Percentiles rank a stretch among this genome's conserved stretches.
Evolutionary conservation across 2,113 vertebrate species (phyloP).

Genomic region (Vombatus ursinus): DNA sequence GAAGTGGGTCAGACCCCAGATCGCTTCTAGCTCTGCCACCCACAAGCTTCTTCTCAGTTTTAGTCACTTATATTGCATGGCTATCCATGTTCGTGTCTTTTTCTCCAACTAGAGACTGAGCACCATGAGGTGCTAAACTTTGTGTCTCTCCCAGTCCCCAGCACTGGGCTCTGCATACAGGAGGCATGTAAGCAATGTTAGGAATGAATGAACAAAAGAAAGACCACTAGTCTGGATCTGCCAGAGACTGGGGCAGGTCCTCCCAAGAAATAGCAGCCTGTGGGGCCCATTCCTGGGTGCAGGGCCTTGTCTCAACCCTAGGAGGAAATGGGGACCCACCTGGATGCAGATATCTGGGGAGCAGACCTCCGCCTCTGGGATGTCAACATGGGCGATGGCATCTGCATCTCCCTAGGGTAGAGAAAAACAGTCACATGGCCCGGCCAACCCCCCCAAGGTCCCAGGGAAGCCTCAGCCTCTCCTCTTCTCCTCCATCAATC

Average conservation of each 20-base stretch:
- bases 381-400: constrained; percentile 29
- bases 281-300: neutral
- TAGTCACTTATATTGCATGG: neutral
- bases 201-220: neutral
- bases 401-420: constrained; percentile 65
- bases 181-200: constrained; percentile 51
- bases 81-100: neutral
- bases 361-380: constrained; percentile 68
- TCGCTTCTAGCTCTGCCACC: neutral
- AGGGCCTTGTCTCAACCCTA: constrained; percentile 15
- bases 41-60: neutral
- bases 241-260: neutral
- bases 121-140: neutral
- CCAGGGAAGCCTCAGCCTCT: neutral
- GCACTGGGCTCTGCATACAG: constrained; percentile 15
- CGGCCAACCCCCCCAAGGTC: neutral
- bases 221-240: neutral
- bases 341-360: constrained; percentile 77
- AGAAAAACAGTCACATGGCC: constrained; percentile 14
- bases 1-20: neutral
- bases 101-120: neutral
- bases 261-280: neutral
- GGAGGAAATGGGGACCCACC: constrained; percentile 71
- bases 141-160: neutral
- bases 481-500: neutral